Evolutionary conservation across 2,113 vertebrate species (phyloP).

Genomic region (Xenopus laevis): DNA sequence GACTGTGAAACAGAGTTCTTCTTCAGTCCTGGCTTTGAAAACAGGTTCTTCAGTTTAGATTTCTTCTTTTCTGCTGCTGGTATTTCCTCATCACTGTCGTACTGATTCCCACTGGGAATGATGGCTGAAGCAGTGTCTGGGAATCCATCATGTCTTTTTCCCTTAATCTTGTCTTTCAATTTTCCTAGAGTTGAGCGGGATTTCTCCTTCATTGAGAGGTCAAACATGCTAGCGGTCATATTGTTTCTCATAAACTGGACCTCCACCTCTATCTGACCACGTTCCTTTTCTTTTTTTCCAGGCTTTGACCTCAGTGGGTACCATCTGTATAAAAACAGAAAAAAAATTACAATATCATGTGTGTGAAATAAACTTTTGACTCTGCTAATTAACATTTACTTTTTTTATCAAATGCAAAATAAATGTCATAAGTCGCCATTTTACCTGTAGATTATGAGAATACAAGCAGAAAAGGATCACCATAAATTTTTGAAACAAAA

Average conservation of each 20-base stretch:
- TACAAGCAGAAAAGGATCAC: no score
- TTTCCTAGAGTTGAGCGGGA: constrained; percentile 84
- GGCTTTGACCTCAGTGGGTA: constrained; percentile 82
- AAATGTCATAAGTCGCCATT: no score
- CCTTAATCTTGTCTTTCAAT: constrained; percentile 87
- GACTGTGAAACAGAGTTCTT: constrained; percentile 80
- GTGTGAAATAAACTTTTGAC: no score
- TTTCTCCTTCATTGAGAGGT: constrained; percentile 89
- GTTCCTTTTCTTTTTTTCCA: constrained; percentile 84
- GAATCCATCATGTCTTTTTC: constrained; percentile 73
- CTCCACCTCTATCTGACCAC: constrained; percentile 89
- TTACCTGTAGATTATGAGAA: no score
- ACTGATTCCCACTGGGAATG: constrained; percentile 67
- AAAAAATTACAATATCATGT: neutral
- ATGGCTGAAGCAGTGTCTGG: constrained; percentile 81
- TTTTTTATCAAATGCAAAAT: no score
- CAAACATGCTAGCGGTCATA: constrained; percentile 96
- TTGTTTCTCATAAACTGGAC: constrained; percentile 93
- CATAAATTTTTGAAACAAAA: no score
- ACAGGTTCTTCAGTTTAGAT: constrained; percentile 76
- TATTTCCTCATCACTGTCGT: constrained; percentile 81
- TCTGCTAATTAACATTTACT: no score
- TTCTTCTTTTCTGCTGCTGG: constrained; percentile 68
- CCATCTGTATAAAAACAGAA: constrained; percentile 73
- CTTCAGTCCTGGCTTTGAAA: constrained; percentile 72